A percentile compares a stretch with the other conserved stretches of the same genome.
These are phyloP conservation scores for Gnathonemus longibarbis DNA, from an alignment of 2,113 vertebrate species.

Conservation along the genomic window DNA sequence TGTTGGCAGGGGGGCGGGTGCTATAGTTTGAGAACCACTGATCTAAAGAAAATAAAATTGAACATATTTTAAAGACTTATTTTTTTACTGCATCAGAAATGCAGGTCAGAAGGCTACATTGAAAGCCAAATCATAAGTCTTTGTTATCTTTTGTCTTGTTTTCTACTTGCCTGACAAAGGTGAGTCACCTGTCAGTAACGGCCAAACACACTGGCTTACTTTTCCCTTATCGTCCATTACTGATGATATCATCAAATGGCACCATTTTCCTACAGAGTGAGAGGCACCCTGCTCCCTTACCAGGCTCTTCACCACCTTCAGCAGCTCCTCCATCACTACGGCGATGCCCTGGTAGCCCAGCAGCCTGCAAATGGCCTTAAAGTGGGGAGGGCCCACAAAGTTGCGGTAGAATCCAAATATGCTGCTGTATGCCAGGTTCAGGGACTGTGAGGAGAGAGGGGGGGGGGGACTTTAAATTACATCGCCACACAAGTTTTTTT, in stretches of 20 bases:
- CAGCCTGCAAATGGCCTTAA: constrained; percentile 77
- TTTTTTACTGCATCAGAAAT: not conserved
- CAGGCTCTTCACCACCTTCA: constrained; percentile 85
- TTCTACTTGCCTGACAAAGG: not conserved
- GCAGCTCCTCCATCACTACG: constrained; percentile 81
- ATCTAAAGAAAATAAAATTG: not conserved
- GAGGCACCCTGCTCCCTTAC: constrained; percentile 45
- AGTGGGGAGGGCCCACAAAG: constrained; percentile 77
- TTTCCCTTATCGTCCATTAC: not conserved
- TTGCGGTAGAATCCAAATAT: constrained; percentile 78
- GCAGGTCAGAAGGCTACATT: not conserved
- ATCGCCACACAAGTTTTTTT: not conserved
- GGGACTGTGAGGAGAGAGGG: constrained; percentile 44
- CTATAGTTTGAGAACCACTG: not conserved
- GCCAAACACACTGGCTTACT: not conserved
- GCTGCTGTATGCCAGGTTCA: constrained; percentile 80
- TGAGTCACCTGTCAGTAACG: not conserved
- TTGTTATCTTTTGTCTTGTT: not conserved
- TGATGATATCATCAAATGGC: not conserved
- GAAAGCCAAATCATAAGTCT: not conserved
- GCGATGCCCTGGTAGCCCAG: constrained; percentile 82
- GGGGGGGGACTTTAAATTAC: not conserved
- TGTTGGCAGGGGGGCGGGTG: no score
- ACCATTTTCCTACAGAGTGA: not conserved
- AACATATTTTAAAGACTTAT: not conserved